phyloP scores from a whole-genome alignment of 2,888 invertebrate species.

The Pheosia tremula region DNA sequence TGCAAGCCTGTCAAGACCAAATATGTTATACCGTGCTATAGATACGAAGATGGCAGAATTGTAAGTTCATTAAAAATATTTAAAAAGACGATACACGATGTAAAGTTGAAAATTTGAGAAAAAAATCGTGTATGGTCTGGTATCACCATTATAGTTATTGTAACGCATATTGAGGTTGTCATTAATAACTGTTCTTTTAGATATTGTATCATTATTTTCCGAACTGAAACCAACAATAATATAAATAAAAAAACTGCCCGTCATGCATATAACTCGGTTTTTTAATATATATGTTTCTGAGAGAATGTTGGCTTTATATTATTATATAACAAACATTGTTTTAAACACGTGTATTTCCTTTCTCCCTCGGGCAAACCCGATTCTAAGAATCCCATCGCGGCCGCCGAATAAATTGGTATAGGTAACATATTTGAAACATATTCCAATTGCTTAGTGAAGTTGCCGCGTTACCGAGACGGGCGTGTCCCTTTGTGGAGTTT shows the following conservation, averaged over 20 bases:
- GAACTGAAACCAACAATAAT: slow-evolving; percentile 15
- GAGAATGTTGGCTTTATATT: background rate
- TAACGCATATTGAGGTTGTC: too few species aligned
- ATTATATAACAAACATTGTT: background rate
- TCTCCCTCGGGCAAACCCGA: background rate
- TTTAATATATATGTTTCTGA: too few species aligned
- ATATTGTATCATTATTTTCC: background rate
- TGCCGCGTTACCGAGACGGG: slow-evolving; percentile 12
- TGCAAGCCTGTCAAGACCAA: slow-evolving; percentile 65
- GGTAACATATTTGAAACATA: slow-evolving; percentile 10
- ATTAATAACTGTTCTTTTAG: background rate
- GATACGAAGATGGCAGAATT: slow-evolving; percentile 78
- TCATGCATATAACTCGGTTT: background rate
- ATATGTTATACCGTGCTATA: slow-evolving; percentile 77
- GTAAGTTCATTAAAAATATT: slow-evolving; percentile 56
- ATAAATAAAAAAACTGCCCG: background rate
- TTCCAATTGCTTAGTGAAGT: slow-evolving; percentile 19
- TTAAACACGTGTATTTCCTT: background rate
- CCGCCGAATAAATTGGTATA: slow-evolving; percentile 7
- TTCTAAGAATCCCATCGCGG: slow-evolving; percentile 5
- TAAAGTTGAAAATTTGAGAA: background rate
- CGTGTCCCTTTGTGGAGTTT: slow-evolving; percentile 7
- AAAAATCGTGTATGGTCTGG: background rate
- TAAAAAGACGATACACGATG: background rate
- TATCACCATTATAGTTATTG: background rate